Base-by-base conservation (phyloP, 2,113 vertebrate species). In the Channa maculata region DNA sequence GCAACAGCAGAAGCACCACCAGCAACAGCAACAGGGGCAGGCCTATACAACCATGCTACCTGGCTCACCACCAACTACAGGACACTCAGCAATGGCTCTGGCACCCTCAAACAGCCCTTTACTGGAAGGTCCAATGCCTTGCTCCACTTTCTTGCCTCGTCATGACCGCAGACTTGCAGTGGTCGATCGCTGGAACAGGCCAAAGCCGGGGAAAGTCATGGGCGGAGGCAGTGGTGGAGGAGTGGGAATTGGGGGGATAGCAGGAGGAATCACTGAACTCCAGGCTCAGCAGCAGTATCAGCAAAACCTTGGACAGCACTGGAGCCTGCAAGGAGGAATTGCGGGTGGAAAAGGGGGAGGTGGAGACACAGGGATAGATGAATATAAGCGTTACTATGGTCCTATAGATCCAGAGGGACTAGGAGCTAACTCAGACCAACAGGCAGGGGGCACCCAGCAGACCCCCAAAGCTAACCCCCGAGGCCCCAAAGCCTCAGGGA, bases 331-430 rank as follows among this genome's bases (percentile, higher is more conserved):
- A 58, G 88, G 75, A 8, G 86, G 80, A 39, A 74, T 79, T 36
- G 51, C 77, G n/a, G 52, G 72, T 36, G 82, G 65, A 70, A 70
- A 63, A 33, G 78, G 82, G 6, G 86, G 53, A 9, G 91, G 57
- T 5, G 87, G 78, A n/a, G 93, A 92, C 44, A 80, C 84, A 2
- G 86, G 94, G 53, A 87, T 96, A 3, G 96, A 97, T 85, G 96
- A 96, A 83, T 97, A 96, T 86, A 96, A 96, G 80, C 94, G 95
- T 45, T 97, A 97, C 83, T 97, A 97, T 60, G 96, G 96, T 51
- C 96, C 96, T 34, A 97, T 97, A 66, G 96, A 97, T 86, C 96
- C 96, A 3, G 95, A 96, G 83, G 96, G 96, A 44, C 82, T 97
- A 13, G 95, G 93, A 39, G 78, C 87, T 33, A 92, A 81, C 80